Evolutionary conservation across 2,113 vertebrate species (phyloP).

Genomic region (Siphamia tubifer): DNA sequence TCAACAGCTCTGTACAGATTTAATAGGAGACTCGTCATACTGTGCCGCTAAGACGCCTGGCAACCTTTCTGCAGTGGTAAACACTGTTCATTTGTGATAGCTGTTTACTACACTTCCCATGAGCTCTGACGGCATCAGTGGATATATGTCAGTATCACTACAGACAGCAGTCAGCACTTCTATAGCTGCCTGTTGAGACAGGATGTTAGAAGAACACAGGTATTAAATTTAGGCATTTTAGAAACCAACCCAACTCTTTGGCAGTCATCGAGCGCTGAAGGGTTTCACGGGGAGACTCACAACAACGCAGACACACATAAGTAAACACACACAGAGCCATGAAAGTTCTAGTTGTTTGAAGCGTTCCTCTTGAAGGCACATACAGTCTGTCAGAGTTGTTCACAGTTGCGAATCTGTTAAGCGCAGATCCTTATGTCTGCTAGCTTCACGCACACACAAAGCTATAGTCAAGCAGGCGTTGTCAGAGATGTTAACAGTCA

Average conservation of each 20-base stretch:
- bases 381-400: constrained; percentile 35
- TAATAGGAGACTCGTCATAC: constrained; percentile 35
- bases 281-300: neutral
- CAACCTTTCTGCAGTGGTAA: constrained; percentile 31
- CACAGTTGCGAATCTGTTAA: constrained; percentile 12
- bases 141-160: constrained; percentile 30
- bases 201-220: constrained; percentile 35
- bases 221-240: constrained; percentile 38
- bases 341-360: constrained; percentile 16
- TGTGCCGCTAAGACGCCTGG: constrained; percentile 15
- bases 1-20: constrained; percentile 42
- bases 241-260: neutral
- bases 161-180: constrained; percentile 27
- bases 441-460: constrained; percentile 8
- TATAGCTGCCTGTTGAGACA: constrained; percentile 25
- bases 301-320: constrained; percentile 2
- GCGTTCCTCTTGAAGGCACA: constrained; percentile 14
- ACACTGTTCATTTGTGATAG: constrained; percentile 37
- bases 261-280: constrained; percentile 1
- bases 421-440: constrained; percentile 33
- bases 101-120: constrained; percentile 56
- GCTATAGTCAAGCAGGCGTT: constrained; percentile 1
- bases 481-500: constrained; percentile 22
- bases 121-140: constrained; percentile 35
- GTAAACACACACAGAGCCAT: constrained; percentile 12